phyloP scores from a whole-genome alignment of 2,888 invertebrate species.

The Patella ulyssiponensis region DNA sequence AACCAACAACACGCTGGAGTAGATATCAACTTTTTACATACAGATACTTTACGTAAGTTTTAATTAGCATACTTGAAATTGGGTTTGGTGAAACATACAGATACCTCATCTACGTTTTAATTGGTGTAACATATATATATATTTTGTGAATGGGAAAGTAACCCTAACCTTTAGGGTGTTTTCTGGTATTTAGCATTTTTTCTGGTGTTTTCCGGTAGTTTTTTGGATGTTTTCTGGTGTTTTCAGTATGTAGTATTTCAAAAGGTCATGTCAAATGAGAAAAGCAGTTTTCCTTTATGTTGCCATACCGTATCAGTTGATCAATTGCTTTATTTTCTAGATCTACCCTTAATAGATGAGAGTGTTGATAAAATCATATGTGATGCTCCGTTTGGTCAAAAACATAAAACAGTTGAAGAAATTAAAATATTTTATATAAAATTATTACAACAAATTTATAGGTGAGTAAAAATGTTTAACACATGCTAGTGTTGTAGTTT shows the following conservation, averaged over 20 bases:
- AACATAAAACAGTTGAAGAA: constrained; percentile 21
- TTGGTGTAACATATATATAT: no score
- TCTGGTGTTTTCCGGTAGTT: no score
- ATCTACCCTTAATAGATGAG: constrained; percentile 29
- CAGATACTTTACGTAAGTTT: no score
- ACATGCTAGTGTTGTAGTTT: no score
- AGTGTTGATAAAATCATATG: constrained; percentile 44
- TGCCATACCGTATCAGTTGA: not conserved
- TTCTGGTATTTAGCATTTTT: no score
- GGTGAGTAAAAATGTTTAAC: constrained; percentile 4
- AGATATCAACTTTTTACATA: not conserved
- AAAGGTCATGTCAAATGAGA: no score
- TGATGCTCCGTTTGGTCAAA: constrained; percentile 49
- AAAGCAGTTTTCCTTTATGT: no score
- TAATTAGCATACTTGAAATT: not conserved
- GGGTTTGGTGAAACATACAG: no score
- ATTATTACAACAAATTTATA: constrained; percentile 13
- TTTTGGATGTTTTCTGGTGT: no score
- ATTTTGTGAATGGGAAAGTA: no score
- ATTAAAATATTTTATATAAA: constrained; percentile 16
- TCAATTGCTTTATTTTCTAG: constrained; percentile 27
- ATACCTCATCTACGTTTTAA: no score
- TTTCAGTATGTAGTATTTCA: no score
- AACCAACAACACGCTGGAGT: constrained; percentile 26
- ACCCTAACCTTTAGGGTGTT: not conserved